phyloP scores from a whole-genome alignment of 2,888 invertebrate genomes.

The Venusia cambrica region DNA sequence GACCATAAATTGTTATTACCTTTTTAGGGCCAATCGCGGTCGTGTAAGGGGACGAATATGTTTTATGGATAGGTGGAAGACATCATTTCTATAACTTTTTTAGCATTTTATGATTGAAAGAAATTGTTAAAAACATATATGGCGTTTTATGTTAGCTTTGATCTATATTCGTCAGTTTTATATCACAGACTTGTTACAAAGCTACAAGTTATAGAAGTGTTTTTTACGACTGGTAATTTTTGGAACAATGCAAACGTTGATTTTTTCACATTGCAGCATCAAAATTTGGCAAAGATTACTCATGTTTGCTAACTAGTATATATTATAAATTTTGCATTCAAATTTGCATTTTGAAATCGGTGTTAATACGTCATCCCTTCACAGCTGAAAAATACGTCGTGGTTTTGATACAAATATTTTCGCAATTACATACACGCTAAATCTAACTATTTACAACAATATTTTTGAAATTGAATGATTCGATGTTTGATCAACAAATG shows the following conservation, averaged over 20 bases:
- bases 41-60: constrained; percentile 43
- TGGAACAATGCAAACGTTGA: constrained; percentile 9
- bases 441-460: too few species aligned
- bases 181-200: too few species aligned
- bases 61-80: constrained; percentile 37
- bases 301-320: constrained; percentile 31
- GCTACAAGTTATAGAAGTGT: too few species aligned
- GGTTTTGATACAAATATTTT: too few species aligned
- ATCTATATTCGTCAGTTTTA: constrained; percentile 22
- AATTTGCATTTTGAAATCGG: constrained; percentile 17
- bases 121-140: constrained; percentile 2
- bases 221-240: too few species aligned
- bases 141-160: constrained; percentile 17
- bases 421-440: too few species aligned
- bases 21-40: constrained; percentile 25
- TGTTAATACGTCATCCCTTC: too few species aligned
- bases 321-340: constrained; percentile 18
- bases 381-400: too few species aligned
- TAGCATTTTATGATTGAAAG: constrained; percentile 10
- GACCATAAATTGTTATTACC: constrained; percentile 30
- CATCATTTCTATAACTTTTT: constrained; percentile 14
- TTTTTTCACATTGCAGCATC: constrained; percentile 15
- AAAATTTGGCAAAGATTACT: constrained; percentile 25
- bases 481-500: too few species aligned
- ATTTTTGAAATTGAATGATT: too few species aligned